phyloP scores from a whole-genome alignment of 1,140 invertebrate genomes.

The Ips typographus region DNA sequence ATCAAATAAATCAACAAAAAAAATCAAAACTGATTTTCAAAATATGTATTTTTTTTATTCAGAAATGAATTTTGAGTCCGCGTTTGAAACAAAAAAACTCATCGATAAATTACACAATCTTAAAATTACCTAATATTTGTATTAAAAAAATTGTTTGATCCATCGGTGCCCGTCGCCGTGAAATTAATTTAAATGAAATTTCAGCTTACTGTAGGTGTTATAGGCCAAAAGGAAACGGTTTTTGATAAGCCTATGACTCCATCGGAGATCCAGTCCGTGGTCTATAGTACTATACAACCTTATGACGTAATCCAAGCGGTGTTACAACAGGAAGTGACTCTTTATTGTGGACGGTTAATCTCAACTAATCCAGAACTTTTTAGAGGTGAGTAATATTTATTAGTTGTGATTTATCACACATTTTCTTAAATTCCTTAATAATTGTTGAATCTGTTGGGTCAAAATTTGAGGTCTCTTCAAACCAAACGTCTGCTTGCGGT shows the following conservation, averaged over 20 bases:
- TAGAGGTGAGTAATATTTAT: conserved; percentile 56
- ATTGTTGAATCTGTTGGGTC: too few relatives aligned
- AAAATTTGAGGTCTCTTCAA: too few relatives aligned
- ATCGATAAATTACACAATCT: too few relatives aligned
- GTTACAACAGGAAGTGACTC: conserved; percentile 89
- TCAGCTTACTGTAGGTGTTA: conserved; percentile 91
- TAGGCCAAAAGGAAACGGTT: conserved; percentile 90
- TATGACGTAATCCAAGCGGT: conserved; percentile 93
- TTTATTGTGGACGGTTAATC: conserved; percentile 93
- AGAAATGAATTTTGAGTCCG: too few relatives aligned
- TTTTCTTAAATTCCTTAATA: too few relatives aligned
- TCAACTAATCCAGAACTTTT: conserved; percentile 91
- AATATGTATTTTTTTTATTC: too few relatives aligned
- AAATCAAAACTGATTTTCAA: too few relatives aligned
- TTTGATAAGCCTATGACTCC: conserved; percentile 97
- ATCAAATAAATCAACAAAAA: too few relatives aligned
- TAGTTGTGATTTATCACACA: neutral
- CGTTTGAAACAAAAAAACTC: too few relatives aligned
- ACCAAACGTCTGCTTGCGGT: neutral
- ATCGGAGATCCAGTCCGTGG: conserved; percentile 82
- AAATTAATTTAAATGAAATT: conserved; percentile 17
- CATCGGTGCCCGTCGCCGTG: too few relatives aligned
- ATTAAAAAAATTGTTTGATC: too few relatives aligned
- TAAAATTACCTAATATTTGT: too few relatives aligned
- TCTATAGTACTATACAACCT: conserved; percentile 83